Base-by-base conservation (phyloP, 2,888 invertebrate species). In the Megamerina dolium region DNA sequence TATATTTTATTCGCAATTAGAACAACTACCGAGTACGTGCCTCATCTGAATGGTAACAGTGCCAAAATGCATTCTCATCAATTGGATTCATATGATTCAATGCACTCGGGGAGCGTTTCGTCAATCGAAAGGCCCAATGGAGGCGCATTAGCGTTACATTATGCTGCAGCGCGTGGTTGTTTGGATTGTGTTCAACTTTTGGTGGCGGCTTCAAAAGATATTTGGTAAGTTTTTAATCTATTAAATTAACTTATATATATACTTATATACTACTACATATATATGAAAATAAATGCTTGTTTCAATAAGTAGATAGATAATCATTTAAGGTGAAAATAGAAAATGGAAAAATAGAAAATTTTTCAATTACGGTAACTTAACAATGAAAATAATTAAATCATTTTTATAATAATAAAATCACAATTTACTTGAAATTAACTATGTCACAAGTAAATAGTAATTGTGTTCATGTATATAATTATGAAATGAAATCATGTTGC, bases 161-260 rank as follows among this genome's bases (percentile, higher is more conserved):
- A 90, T 72, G 90, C 90, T 12, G 86, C 88, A 21, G 87, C 88
- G 45, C 77, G 88, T 54, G 90, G 90, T 51, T 88, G 88, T 67
- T 75, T 89, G 55, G 88, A 89, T 71, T 88, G 88, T 70, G 88
- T 90, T 57, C 79, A 85, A 55, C 75, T 89, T 16, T 75, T 88
- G 33, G 82, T 87, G 27, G 85, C 86, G 68, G 82, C 87, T 38
- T 80, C 86, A 51, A 79, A 83, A 40, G 86, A 87, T 61, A 80
- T 86, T 61, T 85, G 83, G 87, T 87, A 72, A 74, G 72, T 65
- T 43, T 17, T 31, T 26, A 23, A 23, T n/a, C n/a, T n/a, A n/a
- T n/a, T n/a, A n/a, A n/a, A n/a, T n/a, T n/a, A n/a, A n/a, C n/a
- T n/a, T n/a, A n/a, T n/a, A n/a, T n/a, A n/a, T n/a, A n/a, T n/a